Conservation (phyloP, 2,113 vertebrate genomes). For the Naja naja region DNA sequence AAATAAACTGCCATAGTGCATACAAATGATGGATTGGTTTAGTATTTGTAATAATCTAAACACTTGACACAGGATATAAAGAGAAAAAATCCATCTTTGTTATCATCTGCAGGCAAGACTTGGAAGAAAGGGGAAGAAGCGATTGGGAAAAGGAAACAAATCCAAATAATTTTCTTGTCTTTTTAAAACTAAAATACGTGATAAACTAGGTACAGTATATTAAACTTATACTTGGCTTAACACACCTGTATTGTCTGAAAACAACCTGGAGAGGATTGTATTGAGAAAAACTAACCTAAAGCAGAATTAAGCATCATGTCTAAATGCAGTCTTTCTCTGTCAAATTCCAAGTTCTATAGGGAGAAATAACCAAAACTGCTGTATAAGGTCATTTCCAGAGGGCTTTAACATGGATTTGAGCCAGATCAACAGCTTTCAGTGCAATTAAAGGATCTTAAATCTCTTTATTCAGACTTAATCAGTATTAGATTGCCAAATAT, state of each 20-base stretch:
- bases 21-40: background rate
- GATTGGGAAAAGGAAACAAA: background rate
- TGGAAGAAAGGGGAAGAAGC: background rate
- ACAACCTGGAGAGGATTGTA: background rate
- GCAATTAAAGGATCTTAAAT: background rate
- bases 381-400: background rate
- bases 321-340: background rate
- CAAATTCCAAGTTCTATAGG: background rate
- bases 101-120: no score
- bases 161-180: background rate
- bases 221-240: background rate
- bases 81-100: background rate
- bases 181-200: background rate
- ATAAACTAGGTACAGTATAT: background rate
- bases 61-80: background rate
- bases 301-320: background rate
- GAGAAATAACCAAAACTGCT: background rate
- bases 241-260: background rate
- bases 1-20: background rate
- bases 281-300: background rate
- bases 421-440: background rate
- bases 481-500: background rate
- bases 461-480: background rate
- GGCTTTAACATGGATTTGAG: background rate
- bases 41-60: background rate